Base-by-base conservation (phyloP, 2,888 invertebrate genomes). In the Heteromyza rotundicornis region DNA sequence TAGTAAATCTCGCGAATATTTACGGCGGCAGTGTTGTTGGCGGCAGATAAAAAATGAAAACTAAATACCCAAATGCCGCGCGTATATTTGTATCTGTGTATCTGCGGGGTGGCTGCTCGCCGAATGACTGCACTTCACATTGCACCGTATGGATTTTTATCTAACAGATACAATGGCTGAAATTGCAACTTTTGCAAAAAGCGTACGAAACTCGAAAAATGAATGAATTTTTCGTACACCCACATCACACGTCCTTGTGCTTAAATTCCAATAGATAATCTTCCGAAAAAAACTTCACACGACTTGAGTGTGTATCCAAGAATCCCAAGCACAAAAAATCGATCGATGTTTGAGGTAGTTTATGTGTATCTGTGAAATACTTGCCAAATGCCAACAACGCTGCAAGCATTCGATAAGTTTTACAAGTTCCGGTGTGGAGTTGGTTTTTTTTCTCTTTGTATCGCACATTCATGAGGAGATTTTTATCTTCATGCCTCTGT, bases 1-100 rank as follows among this genome's bases (percentile, higher is more conserved):
- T 76, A 76, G 79, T 79, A 79, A 79, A 79, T 79, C 79, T 79
- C 79, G 77, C 79, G 76, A 71, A 78, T 77, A 79, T 79, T 79
- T 79, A 79, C 79, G 76, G 78, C 75, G 70, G n/a, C n/a, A n/a
- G n/a, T n/a, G n/a, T n/a, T n/a, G n/a, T 75, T 68, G 68, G 67
- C 70, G 67, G 66, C 70, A 73, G 75, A 76, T 77, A 76, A 75
- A 75, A 59, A n/a, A n/a, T n/a, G n/a, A n/a, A n/a, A n/a, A n/a
- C n/a, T n/a, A n/a, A n/a, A n/a, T n/a, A n/a, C n/a, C n/a, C n/a
- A n/a, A n/a, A n/a, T n/a, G n/a, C n/a, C n/a, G n/a, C n/a, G n/a
- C n/a, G n/a, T n/a, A n/a, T n/a, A 8, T 16, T 12, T 23, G 56
- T 56, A 44, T 40, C 16, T 55, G 44, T 40, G 40, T 40, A 17